phyloP scores from a whole-genome alignment of 2,113 vertebrate genomes.

The Hystrix brachyura region DNA sequence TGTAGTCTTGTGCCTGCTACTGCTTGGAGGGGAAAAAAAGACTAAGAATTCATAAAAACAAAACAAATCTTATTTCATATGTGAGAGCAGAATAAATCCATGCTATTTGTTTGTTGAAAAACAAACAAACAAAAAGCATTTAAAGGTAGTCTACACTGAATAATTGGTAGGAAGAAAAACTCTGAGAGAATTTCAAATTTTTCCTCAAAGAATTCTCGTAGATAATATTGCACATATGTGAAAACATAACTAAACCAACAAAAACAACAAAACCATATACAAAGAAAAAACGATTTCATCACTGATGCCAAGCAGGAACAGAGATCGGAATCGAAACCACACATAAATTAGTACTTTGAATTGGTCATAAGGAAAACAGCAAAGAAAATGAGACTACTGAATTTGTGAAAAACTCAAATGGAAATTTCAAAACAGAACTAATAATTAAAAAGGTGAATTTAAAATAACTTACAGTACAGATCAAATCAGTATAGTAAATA shows the following conservation, averaged over 20 bases:
- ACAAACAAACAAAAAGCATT: not conserved
- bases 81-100: not conserved
- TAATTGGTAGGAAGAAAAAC: not conserved
- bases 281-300: not conserved
- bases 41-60: not conserved
- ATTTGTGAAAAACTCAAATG: not conserved
- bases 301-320: not conserved
- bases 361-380: not conserved
- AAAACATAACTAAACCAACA: not conserved
- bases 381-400: not conserved
- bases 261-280: not conserved
- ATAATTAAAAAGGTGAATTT: not conserved
- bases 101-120: not conserved
- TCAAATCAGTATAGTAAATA: not conserved
- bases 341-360: not conserved
- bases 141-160: not conserved
- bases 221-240: not conserved
- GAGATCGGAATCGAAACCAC: not conserved
- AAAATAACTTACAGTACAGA: not conserved
- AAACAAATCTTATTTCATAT: not conserved
- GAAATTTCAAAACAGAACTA: not conserved
- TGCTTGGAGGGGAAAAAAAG: not conserved
- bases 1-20: not conserved
- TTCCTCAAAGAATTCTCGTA: not conserved
- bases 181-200: not conserved